These are phyloP conservation scores for Drosophila orena DNA, from an alignment of 1,140 invertebrate species.

Conservation along the genomic window DNA sequence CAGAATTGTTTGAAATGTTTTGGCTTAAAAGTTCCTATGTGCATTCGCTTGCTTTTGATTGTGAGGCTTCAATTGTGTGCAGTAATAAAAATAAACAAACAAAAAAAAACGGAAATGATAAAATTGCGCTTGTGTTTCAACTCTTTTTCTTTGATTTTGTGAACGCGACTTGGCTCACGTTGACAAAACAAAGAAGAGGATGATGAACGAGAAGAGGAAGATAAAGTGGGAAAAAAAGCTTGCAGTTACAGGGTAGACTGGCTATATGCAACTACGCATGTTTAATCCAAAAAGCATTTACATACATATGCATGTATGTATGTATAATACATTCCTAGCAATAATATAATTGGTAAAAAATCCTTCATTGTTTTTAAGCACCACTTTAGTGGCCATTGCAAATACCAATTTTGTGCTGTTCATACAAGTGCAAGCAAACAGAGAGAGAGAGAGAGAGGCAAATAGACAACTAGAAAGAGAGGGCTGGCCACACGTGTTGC, in stretches of 20 bases:
- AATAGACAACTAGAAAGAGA: constrained; percentile 7
- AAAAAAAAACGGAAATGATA: constrained; percentile 14
- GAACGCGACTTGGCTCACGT: constrained; percentile 31
- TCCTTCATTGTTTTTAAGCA: not conserved
- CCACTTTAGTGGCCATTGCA: not conserved
- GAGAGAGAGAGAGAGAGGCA: constrained; percentile 7
- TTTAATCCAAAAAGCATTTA: not conserved
- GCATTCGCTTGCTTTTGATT: not conserved
- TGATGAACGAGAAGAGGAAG: constrained; percentile 2
- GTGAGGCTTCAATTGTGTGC: no score
- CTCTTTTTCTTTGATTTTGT: constrained; percentile 12
- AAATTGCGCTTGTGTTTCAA: constrained; percentile 19
- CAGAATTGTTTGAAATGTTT: constrained; percentile 13
- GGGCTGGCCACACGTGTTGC: constrained; percentile 30
- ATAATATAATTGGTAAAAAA: not conserved
- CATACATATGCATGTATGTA: not conserved
- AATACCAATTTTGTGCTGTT: not conserved
- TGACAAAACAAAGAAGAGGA: constrained; percentile 12
- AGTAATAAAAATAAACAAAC: constrained; percentile 9
- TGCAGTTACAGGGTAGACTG: not conserved
- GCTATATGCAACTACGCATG: not conserved
- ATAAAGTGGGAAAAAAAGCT: constrained; percentile 9
- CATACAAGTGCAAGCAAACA: not conserved
- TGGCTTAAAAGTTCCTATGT: not conserved
- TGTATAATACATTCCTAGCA: not conserved